Evolutionary conservation across 2,888 invertebrate species (phyloP).

Genomic region (Pterostichus madidus): DNA sequence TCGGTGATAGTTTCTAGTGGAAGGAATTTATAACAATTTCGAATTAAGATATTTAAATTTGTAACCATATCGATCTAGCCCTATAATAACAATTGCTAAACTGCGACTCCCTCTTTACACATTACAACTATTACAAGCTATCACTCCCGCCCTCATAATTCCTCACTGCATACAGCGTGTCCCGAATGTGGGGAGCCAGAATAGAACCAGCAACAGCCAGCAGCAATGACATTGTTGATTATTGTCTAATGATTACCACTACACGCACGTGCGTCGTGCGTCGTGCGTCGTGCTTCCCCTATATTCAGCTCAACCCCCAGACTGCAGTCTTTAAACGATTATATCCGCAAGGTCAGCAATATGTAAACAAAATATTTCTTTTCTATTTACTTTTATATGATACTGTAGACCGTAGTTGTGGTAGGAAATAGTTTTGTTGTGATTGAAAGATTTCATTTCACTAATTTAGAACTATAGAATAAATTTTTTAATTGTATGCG

Average conservation of each 20-base stretch:
- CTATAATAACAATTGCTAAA: background rate
- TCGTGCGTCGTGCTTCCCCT: constrained; percentile 2
- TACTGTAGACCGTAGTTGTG: background rate
- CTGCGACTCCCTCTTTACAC: background rate
- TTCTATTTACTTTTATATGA: no score
- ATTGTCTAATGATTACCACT: constrained; percentile 54
- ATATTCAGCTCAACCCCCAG: background rate
- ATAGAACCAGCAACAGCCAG: constrained; percentile 1
- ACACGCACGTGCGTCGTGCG: constrained; percentile 27
- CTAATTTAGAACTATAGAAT: no score
- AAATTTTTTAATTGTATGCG: no score
- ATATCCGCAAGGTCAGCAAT: constrained; percentile 39
- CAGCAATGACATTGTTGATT: constrained; percentile 45
- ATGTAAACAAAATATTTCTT: constrained; percentile 36
- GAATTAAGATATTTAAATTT: no score
- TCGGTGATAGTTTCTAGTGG: no score
- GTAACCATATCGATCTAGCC: background rate
- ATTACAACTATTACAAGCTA: constrained; percentile 7
- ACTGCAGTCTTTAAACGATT: constrained; percentile 38
- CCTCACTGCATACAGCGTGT: background rate
- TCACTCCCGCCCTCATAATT: constrained; percentile 12
- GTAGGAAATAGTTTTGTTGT: no score
- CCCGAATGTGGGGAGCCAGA: background rate
- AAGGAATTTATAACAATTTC: no score
- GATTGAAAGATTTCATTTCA: background rate